These are phyloP conservation scores for Euplagia quadripunctaria DNA, from an alignment of 2,888 invertebrate genomes.

Conservation along the genomic window DNA sequence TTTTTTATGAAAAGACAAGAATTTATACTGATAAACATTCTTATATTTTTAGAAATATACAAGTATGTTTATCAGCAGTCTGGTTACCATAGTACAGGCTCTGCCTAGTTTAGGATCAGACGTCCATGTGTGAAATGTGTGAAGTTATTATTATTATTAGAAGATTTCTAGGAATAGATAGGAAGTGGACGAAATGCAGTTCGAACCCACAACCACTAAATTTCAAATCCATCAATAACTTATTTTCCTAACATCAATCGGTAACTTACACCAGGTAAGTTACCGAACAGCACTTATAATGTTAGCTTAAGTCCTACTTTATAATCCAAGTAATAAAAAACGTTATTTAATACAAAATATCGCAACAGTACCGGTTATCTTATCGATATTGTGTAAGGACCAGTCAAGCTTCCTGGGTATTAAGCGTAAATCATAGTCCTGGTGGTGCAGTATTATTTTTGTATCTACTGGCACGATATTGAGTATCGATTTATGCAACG, in stretches of 20 bases:
- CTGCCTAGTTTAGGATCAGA: no score
- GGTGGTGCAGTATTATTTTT: conserved; percentile 28
- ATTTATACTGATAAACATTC: no score
- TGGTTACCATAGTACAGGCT: no score
- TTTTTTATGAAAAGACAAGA: no score
- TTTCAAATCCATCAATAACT: not conserved
- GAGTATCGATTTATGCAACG: conserved; percentile 35
- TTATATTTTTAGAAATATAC: no score
- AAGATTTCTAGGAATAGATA: no score
- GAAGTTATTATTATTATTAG: no score
- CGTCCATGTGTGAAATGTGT: no score
- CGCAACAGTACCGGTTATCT: conserved; percentile 26
- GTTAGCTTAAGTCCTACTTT: not conserved
- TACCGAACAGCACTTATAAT: not conserved
- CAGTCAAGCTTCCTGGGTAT: conserved; percentile 40
- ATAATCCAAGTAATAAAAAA: conserved; percentile 17
- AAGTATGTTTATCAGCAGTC: no score
- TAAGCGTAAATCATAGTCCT: conserved; percentile 37
- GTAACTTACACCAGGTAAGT: not conserved
- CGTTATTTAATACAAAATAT: conserved; percentile 28
- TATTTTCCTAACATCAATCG: not conserved
- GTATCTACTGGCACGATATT: conserved; percentile 26
- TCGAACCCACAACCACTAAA: not conserved
- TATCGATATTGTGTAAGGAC: conserved; percentile 37
- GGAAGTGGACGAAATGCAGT: not conserved